Evolutionary conservation across 1,140 invertebrate genomes (phyloP).

Genomic region (Lucilia sericata): DNA sequence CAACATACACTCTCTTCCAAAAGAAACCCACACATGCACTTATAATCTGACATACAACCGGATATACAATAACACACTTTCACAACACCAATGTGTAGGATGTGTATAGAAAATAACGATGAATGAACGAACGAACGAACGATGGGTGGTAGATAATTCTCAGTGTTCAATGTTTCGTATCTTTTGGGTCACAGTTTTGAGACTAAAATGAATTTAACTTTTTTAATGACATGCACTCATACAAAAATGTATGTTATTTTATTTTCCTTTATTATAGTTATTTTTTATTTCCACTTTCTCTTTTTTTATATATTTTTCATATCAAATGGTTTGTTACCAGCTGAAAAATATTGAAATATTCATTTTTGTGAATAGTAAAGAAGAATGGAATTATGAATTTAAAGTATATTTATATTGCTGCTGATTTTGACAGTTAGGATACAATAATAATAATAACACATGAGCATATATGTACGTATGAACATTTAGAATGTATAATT

Average conservation of each 20-base stretch:
- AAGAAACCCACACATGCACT: background rate
- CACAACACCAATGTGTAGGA: background rate
- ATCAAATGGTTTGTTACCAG: too few relatives aligned
- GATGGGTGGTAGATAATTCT: slow-evolving; percentile 10
- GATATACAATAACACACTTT: background rate
- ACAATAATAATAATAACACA: too few relatives aligned
- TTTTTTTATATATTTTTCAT: too few relatives aligned
- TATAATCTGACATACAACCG: slow-evolving; percentile 4
- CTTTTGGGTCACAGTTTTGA: slow-evolving; percentile 28
- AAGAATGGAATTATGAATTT: too few relatives aligned
- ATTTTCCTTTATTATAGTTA: too few relatives aligned
- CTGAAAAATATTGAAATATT: too few relatives aligned
- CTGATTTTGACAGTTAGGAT: too few relatives aligned
- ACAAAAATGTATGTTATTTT: background rate
- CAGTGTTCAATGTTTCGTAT: slow-evolving; percentile 16
- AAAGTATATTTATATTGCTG: too few relatives aligned
- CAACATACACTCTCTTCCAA: background rate
- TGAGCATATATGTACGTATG: too few relatives aligned
- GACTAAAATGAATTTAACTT: slow-evolving; percentile 12
- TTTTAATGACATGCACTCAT: slow-evolving; percentile 2
- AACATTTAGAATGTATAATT: too few relatives aligned
- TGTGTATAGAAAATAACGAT: background rate
- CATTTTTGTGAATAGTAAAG: too few relatives aligned
- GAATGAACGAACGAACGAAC: background rate
- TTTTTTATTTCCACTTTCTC: too few relatives aligned